Percentiles rank a stretch among this genome's conserved stretches.
Conservation (phyloP, 1,140 invertebrate species). For the Caenorhabditis inopinata region DNA sequence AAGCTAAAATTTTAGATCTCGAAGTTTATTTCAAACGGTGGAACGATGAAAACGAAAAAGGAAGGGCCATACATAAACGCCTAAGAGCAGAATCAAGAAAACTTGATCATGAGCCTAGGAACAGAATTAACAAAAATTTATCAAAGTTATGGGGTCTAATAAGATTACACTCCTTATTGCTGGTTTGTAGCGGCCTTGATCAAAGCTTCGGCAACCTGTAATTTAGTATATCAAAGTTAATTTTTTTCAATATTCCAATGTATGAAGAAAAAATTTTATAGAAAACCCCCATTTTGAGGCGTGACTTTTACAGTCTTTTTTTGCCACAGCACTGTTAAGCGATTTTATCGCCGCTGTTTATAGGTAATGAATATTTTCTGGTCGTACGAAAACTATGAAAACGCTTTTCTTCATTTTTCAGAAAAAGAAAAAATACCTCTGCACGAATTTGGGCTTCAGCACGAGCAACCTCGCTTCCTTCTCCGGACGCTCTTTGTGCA, state of each 20-base stretch:
- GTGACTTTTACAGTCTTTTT: no score
- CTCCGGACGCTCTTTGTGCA: conserved; percentile 45
- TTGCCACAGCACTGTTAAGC: no score
- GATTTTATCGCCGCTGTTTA: no score
- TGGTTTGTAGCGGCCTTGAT: conserved; percentile 57
- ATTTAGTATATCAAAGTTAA: no score
- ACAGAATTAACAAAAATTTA: neutral
- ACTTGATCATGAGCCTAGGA: neutral
- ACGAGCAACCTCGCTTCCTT: conserved; percentile 58
- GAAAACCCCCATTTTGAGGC: no score
- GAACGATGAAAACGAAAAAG: conserved; percentile 22
- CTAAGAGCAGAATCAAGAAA: neutral
- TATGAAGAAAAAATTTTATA: neutral
- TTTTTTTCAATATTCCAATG: neutral
- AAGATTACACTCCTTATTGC: conserved; percentile 27
- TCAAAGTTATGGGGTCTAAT: neutral
- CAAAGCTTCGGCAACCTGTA: conserved; percentile 57
- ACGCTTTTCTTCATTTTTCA: no score
- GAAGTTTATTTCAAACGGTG: conserved; percentile 5
- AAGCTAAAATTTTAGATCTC: neutral
- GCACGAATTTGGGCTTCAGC: conserved; percentile 61
- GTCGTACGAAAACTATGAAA: no score
- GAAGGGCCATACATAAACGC: neutral
- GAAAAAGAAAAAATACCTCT: conserved; percentile 47
- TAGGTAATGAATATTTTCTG: no score